These are phyloP conservation scores for Montipora efflorescens DNA, from an alignment of 64 coral and sea anemone species.

Conservation along the genomic window DNA sequence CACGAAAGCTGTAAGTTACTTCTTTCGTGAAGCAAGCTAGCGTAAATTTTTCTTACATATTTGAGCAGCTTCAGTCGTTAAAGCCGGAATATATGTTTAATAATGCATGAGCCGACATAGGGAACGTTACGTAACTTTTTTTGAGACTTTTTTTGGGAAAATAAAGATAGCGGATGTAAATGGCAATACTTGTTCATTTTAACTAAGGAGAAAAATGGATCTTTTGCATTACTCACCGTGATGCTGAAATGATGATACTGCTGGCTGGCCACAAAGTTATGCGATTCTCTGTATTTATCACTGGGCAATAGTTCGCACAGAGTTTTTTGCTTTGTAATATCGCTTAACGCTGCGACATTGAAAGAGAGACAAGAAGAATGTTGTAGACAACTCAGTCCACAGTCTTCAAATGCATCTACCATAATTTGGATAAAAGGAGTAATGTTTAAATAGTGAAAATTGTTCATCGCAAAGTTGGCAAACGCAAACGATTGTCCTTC, in stretches of 20 bases:
- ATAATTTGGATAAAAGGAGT: background rate
- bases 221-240: background rate
- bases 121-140: too few species aligned
- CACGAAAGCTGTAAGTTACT: too few species aligned
- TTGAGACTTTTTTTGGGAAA: too few species aligned
- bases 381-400: background rate
- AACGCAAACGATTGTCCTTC: background rate
- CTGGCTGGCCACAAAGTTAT: background rate
- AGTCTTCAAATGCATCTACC: background rate
- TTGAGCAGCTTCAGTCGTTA: too few species aligned
- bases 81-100: too few species aligned
- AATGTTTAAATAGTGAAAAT: background rate
- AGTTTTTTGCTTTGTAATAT: background rate
- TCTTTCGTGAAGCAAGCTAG: too few species aligned
- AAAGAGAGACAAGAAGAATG: background rate
- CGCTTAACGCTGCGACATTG: background rate
- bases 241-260: slow-evolving; percentile 16
- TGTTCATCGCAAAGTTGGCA: background rate
- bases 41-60: too few species aligned
- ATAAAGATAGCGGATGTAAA: too few species aligned
- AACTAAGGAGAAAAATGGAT: too few species aligned
- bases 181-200: too few species aligned
- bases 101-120: too few species aligned
- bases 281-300: background rate
- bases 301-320: slow-evolving; percentile 8